phyloP scores from a whole-genome alignment of 2,113 vertebrate genomes.

The Ascaphus truei region DNA sequence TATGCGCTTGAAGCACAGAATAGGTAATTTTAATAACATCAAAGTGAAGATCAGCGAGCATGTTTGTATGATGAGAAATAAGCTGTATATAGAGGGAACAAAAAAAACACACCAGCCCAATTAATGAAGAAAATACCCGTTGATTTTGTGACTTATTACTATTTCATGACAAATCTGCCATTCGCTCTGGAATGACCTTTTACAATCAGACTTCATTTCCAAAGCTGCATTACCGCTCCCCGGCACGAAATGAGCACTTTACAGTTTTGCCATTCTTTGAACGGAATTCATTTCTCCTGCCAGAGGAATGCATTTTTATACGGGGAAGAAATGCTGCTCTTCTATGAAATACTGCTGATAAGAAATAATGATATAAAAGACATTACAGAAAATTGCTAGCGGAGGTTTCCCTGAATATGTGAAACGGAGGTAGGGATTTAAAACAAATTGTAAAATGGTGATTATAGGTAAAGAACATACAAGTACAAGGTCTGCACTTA shows the following conservation, averaged over 20 bases:
- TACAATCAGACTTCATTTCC: constrained; percentile 50
- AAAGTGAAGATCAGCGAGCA: constrained; percentile 41
- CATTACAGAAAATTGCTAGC: neutral
- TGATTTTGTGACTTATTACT: constrained; percentile 44
- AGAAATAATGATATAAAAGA: neutral
- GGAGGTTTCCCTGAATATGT: neutral
- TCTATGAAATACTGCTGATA: constrained; percentile 11
- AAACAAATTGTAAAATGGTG: neutral
- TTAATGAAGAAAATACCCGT: constrained; percentile 15
- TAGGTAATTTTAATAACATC: constrained; percentile 50
- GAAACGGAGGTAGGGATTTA: neutral
- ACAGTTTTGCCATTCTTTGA: constrained; percentile 15
- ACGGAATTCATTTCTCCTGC: constrained; percentile 13
- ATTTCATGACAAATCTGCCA: constrained; percentile 39
- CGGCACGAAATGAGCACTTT: constrained; percentile 42
- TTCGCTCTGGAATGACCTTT: constrained; percentile 52
- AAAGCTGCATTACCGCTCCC: constrained; percentile 39
- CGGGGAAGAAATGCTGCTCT: neutral
- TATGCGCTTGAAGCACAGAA: constrained; percentile 44
- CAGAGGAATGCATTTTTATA: constrained; percentile 29
- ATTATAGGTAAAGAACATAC: neutral
- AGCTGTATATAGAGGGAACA: constrained; percentile 34
- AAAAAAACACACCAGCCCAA: constrained; percentile 31
- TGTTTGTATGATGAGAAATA: constrained; percentile 45
- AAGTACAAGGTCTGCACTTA: too few relatives aligned